phyloP scores from a whole-genome alignment of 2,797 vertebrate species.

The Moxostoma hubbsi region DNA sequence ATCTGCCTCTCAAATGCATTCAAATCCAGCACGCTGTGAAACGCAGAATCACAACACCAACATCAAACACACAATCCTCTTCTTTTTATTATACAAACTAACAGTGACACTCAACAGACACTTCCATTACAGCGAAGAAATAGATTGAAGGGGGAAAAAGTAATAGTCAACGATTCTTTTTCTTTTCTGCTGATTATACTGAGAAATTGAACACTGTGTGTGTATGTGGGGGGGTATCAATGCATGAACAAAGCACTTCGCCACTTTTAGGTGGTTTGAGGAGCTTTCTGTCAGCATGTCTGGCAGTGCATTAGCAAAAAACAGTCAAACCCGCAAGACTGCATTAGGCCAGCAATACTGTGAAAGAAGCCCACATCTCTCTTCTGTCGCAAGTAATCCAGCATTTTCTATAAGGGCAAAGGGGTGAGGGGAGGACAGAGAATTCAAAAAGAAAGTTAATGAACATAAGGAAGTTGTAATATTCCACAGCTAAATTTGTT shows the following conservation, averaged over 20 bases:
- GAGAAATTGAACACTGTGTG: slow-evolving; percentile 1
- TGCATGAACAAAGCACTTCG: slow-evolving; percentile 1
- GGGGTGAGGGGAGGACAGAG: neutral
- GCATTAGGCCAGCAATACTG: slow-evolving; percentile 90
- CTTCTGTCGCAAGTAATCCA: slow-evolving; percentile 90
- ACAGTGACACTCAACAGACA: slow-evolving; percentile 10
- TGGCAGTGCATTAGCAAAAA: slow-evolving; percentile 27
- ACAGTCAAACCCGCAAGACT: slow-evolving; percentile 85
- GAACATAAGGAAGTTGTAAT: slow-evolving; percentile 17
- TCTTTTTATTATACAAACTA: neutral
- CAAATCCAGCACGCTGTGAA: slow-evolving; percentile 89
- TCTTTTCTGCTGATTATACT: slow-evolving; percentile 17
- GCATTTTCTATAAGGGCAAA: slow-evolving; percentile 86
- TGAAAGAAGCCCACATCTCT: slow-evolving; percentile 94
- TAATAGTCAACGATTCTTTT: too few species aligned
- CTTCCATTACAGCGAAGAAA: slow-evolving; percentile 3
- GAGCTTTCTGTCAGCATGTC: slow-evolving; percentile 11
- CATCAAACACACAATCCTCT: slow-evolving; percentile 36
- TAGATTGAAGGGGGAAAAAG: slow-evolving; percentile 2
- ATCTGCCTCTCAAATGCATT: slow-evolving; percentile 97
- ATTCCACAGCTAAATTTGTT: neutral
- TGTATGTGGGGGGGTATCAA: too few species aligned
- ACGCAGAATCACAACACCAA: slow-evolving; percentile 18
- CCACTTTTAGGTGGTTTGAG: neutral
- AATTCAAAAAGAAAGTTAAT: slow-evolving; percentile 51